These are phyloP conservation scores for Nomada fabriciana DNA, from an alignment of 2,888 invertebrate genomes.

Conservation along the genomic window DNA sequence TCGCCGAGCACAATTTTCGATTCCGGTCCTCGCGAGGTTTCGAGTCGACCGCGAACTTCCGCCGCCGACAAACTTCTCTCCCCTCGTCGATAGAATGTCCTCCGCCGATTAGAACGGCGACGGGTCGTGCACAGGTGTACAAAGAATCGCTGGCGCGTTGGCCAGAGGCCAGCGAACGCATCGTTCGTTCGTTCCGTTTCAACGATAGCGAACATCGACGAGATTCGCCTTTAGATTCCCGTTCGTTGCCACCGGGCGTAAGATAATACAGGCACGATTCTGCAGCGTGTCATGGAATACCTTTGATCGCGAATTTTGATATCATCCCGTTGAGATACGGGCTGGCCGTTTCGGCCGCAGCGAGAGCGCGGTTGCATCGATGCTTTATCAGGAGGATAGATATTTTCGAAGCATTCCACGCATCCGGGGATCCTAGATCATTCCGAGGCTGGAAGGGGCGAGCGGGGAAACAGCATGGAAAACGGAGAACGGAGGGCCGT, in stretches of 20 bases:
- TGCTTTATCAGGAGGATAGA: conserved; percentile 54
- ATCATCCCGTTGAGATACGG: conserved; percentile 28
- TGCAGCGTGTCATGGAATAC: no score
- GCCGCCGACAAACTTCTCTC: neutral
- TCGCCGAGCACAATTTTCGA: conserved; percentile 42
- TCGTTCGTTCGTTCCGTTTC: neutral
- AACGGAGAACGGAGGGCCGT: conserved; percentile 28
- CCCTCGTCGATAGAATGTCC: neutral
- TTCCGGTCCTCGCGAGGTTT: conserved; percentile 5
- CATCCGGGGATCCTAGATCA: conserved; percentile 64
- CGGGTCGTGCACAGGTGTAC: no score
- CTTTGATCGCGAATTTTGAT: no score
- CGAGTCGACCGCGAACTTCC: neutral
- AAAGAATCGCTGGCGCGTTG: neutral
- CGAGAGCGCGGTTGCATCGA: conserved; percentile 34
- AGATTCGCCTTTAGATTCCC: no score
- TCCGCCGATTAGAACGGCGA: neutral
- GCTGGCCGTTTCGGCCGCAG: neutral
- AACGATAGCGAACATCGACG: no score
- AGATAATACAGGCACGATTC: no score
- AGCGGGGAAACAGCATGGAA: conserved; percentile 18
- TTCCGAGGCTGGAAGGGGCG: neutral
- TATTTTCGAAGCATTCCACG: conserved; percentile 67
- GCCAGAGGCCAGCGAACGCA: neutral
- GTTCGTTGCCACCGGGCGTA: no score